These are phyloP conservation scores for Nineta flava DNA, from an alignment of 2,888 invertebrate species.

Conservation along the genomic window DNA sequence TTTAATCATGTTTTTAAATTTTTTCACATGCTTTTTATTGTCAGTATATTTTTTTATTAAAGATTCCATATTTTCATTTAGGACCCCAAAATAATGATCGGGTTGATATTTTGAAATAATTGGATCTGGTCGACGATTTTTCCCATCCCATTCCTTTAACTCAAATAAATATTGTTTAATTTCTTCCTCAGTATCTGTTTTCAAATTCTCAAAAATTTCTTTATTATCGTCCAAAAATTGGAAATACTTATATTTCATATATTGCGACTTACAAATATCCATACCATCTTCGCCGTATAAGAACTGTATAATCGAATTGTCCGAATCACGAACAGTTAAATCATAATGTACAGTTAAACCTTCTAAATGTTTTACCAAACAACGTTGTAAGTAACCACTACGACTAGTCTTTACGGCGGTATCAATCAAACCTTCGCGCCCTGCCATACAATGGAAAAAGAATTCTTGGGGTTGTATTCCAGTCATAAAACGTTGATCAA, in stretches of 20 bases:
- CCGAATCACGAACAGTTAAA: slow-evolving; percentile 87
- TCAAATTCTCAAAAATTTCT: slow-evolving; percentile 41
- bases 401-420: slow-evolving; percentile 99
- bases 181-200: slow-evolving; percentile 37
- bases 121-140: slow-evolving; percentile 45
- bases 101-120: slow-evolving; percentile 51
- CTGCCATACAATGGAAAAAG: slow-evolving; percentile 99
- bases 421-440: slow-evolving; percentile 97
- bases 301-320: slow-evolving; percentile 83
- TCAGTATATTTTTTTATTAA: slow-evolving; percentile 45
- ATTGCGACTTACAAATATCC: slow-evolving; percentile 78
- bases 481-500: slow-evolving; percentile 91
- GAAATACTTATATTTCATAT: slow-evolving; percentile 58
- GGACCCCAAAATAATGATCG: slow-evolving; percentile 61
- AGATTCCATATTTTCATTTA: slow-evolving; percentile 65
- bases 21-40: slow-evolving; percentile 25
- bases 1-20: slow-evolving; percentile 38
- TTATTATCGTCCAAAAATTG: slow-evolving; percentile 72
- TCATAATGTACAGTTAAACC: slow-evolving; percentile 88
- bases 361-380: slow-evolving; percentile 95
- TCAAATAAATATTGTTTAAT: slow-evolving; percentile 36
- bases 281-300: slow-evolving; percentile 88
- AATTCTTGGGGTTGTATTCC: slow-evolving; percentile 98
- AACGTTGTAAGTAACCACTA: slow-evolving; percentile 93
- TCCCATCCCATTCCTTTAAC: neutral